A percentile compares a stretch with the other conserved stretches of the same genome.
These are phyloP conservation scores for Penaeus indicus DNA, from an alignment of 1,140 invertebrate genomes.

Conservation along the genomic window DNA sequence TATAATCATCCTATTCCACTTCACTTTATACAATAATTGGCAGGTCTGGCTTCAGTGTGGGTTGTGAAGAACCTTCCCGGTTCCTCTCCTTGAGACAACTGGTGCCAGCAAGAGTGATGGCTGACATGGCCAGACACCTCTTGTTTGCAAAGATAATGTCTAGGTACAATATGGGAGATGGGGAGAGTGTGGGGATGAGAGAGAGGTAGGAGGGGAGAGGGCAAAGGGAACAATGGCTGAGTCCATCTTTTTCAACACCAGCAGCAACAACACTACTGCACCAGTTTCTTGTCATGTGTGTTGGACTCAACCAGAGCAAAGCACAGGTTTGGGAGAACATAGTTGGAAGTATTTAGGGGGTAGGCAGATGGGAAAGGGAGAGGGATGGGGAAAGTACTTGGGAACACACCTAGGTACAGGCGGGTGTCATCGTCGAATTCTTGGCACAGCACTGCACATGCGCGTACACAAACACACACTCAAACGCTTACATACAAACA, in stretches of 20 bases:
- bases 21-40: conserved; percentile 63
- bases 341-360: conserved; percentile 29
- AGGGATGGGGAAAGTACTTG: conserved; percentile 5
- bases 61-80: conserved; percentile 34
- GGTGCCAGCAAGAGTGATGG: conserved; percentile 16
- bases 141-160: conserved; percentile 29
- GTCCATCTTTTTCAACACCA: background rate
- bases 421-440: conserved; percentile 37
- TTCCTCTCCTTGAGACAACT: conserved; percentile 38
- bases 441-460: conserved; percentile 44
- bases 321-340: conserved; percentile 42
- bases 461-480: background rate
- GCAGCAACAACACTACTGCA: no score
- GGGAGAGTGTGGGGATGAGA: background rate
- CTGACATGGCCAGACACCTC: conserved; percentile 14
- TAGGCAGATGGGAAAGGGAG: no score
- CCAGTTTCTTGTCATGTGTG: no score
- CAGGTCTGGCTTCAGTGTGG: conserved; percentile 54
- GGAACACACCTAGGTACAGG: conserved; percentile 51
- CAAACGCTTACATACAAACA: conserved; percentile 5
- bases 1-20: conserved; percentile 54
- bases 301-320: background rate
- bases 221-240: background rate
- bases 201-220: background rate
- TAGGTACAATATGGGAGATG: background rate